Percentiles rank a stretch among this genome's conserved stretches.
Conservation (phyloP, 1,140 invertebrate genomes). For the Thaumatotibia leucotreta region DNA sequence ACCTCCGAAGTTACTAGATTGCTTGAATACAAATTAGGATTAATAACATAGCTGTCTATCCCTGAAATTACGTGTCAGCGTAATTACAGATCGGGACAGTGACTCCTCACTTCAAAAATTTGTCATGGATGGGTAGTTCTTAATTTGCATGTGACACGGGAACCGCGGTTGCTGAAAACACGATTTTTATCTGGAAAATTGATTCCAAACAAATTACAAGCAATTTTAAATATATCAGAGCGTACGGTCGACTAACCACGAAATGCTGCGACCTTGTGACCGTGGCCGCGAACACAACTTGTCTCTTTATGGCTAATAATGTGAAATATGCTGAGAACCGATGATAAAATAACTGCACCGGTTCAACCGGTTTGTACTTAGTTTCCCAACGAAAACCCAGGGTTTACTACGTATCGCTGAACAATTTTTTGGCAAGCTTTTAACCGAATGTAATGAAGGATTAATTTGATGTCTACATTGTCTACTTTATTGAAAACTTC, state of each 20-base stretch:
- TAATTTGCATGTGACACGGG: constrained; percentile 2
- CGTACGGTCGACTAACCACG: background rate
- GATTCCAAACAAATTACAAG: background rate
- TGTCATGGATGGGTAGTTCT: background rate
- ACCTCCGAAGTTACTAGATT: background rate
- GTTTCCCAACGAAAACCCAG: background rate
- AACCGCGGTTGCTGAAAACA: background rate
- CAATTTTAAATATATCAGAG: constrained; percentile 1
- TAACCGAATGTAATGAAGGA: no score
- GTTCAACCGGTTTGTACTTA: background rate
- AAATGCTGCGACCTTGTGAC: background rate
- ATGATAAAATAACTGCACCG: background rate
- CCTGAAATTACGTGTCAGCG: background rate
- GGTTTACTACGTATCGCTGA: background rate
- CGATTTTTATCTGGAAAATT: constrained; percentile 4
- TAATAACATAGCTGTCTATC: background rate
- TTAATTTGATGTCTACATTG: no score
- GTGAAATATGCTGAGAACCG: background rate
- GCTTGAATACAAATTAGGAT: constrained; percentile 8
- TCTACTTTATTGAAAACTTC: no score
- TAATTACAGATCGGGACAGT: background rate
- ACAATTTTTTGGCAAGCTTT: background rate
- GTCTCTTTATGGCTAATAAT: background rate
- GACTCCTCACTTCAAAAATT: background rate
- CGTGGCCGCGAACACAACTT: background rate